Evolutionary conservation across 2,888 invertebrate species (phyloP), one percentile per base, ranked within the genome.

Genomic region (Cephus nigrinus): DNA sequence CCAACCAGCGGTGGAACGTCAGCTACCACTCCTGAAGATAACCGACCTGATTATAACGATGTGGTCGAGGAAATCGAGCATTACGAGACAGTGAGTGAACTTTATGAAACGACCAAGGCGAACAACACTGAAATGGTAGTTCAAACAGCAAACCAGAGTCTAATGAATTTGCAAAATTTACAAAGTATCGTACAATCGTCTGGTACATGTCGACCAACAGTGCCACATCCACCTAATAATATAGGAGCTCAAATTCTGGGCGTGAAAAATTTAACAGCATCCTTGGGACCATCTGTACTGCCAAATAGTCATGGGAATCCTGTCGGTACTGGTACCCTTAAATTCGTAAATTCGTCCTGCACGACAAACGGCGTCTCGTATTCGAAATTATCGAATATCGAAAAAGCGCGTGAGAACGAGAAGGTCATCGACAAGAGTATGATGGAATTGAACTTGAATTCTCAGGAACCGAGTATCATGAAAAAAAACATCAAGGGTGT

Each of bases 401-500:
- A 77, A 30, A 77, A 74, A 23, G 36, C 36, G 4, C 81, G 72
- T 77, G 82, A 30, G 82, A 83, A 40, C 12, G 74, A 75, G 34
- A 75, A 77, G 30, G 11, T 82, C 34, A 82, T 80, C 12, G 91
- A 91, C 76, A 86, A 89, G 34, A 89, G 87, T 68, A 87, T 87
- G 40, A 84, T 90, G 80, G 91, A 91, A 73, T 84, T 91, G 2
- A 90, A 88, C 79, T 82, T 90, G 11, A 89, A 88, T 81, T 78
- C 87, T 1, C 86, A 88, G 75, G 15, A 83, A 83, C 85, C 15
- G 87, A 71, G 71, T 30, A 79, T 83, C 71, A 33, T 79, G 3
- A 91, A 90, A 76, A 91, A 91, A 75, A 89, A 89, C 69, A 87
- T 91, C 1, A 91, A 91, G 77, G 91, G 91, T 0, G 91, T 91